Evolutionary conservation across 2,888 invertebrate species (phyloP).

Genomic region (Agriotes lineatus): DNA sequence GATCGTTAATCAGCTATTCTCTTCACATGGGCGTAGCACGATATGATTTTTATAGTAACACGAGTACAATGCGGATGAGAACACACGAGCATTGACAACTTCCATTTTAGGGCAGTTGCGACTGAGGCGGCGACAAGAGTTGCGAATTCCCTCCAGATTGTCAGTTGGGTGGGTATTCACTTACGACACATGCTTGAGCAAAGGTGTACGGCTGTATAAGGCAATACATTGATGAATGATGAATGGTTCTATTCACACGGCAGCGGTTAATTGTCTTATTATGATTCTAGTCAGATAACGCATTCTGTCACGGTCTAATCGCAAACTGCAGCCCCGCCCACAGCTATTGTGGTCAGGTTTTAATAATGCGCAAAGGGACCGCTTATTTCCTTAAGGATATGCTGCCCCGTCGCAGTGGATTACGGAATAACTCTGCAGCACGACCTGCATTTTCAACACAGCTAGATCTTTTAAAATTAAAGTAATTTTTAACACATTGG

Average conservation of each 20-base stretch:
- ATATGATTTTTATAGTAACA: slow-evolving; percentile 20
- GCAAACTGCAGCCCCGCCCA: slow-evolving; percentile 31
- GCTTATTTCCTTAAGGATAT: slow-evolving; percentile 22
- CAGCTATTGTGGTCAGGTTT: slow-evolving; percentile 37
- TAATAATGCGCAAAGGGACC: slow-evolving; percentile 28
- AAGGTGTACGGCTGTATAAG: slow-evolving; percentile 32
- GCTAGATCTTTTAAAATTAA: too few relatives aligned
- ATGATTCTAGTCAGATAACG: slow-evolving; percentile 37
- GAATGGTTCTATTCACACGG: slow-evolving; percentile 42
- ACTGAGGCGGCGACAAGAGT: slow-evolving; percentile 19
- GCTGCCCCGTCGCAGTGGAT: background rate
- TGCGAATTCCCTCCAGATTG: slow-evolving; percentile 32
- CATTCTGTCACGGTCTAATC: slow-evolving; percentile 46
- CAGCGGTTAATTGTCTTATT: slow-evolving; percentile 41
- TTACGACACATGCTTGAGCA: slow-evolving; percentile 22
- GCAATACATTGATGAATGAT: slow-evolving; percentile 38
- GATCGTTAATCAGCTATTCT: background rate
- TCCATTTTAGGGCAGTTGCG: slow-evolving; percentile 27
- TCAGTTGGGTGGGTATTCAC: slow-evolving; percentile 32
- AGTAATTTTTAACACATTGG: too few relatives aligned
- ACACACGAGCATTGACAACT: slow-evolving; percentile 13
- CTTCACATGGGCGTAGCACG: background rate
- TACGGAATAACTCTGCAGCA: slow-evolving; percentile 2
- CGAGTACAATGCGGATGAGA: slow-evolving; percentile 30
- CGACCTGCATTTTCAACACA: background rate